Evolutionary conservation across 2,797 vertebrate genomes (phyloP), one percentile per base, ranked within the genome.

Genomic region (Galagoides demidoff): DNA sequence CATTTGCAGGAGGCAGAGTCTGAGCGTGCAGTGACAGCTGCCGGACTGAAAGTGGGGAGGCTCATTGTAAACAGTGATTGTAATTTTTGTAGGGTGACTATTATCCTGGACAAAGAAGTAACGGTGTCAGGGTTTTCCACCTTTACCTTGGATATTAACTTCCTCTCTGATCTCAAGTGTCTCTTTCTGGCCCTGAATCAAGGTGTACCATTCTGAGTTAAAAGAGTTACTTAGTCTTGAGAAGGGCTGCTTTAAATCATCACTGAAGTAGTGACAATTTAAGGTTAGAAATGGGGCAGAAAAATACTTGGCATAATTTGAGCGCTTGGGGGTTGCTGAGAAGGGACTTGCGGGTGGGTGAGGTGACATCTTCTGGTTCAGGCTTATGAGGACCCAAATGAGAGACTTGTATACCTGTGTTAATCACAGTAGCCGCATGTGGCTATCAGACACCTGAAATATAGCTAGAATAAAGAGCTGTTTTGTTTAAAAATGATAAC

Each of bases 41-140:
- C 7, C 68, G 31, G 59, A 89, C 4, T 74, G 92, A 82, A 89
- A 96, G n/a, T 88, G 37, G 61, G 85, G 68, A 90, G 45, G 79
- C 85, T 95, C 34, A 7, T 73, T 84, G 10, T 90, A 74, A 89
- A 87, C 84, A 94, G 25, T 23, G 55, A 59, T 73, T 52, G 37
- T 95, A 92, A 95, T 79, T 90, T 95, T 57, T 64, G 57, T 20
- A 43, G 23, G 29, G 31, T 94, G 70, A 90, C 59, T 83, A 12
- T 90, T n/a, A 7, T 61, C 82, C 90, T 39, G 37, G 85, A 70
- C 88, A 73, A 81, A 92, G 85, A 92, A 57, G 66, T 49, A 76
- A n/a, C 0, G 0, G 20, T 73, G 77, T 88, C 85, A 74, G 78
- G 63, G 43, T 94, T 82, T 91, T 76, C 81, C 34, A 57, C 70